A percentile compares a stretch with the other conserved stretches of the same genome.
phyloP scores from a whole-genome alignment of 2,888 invertebrate species.

The Standfussiana lucernea region DNA sequence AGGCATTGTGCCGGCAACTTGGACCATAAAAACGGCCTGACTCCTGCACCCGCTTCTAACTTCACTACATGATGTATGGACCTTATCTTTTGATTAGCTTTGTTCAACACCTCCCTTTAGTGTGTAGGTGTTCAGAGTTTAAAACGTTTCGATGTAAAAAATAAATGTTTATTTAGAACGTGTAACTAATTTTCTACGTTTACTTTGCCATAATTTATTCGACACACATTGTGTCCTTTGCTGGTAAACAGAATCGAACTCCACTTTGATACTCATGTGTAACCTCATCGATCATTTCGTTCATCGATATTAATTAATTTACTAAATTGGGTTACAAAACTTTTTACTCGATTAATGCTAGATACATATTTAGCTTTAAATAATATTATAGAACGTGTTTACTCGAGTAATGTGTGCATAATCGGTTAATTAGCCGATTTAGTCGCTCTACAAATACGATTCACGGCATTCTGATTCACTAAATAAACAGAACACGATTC shows the following conservation, averaged over 20 bases:
- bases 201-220: conserved; percentile 50
- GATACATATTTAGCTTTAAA: conserved; percentile 39
- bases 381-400: conserved; percentile 36
- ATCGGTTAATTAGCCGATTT: conserved; percentile 57
- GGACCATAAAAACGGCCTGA: conserved; percentile 83
- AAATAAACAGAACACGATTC: conserved; percentile 42
- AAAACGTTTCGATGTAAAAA: conserved; percentile 26
- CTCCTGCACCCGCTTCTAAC: conserved; percentile 71
- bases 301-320: conserved; percentile 60
- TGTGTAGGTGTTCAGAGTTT: conserved; percentile 20
- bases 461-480: conserved; percentile 34
- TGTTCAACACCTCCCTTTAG: conserved; percentile 47
- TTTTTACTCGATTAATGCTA: conserved; percentile 52
- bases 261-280: conserved; percentile 45
- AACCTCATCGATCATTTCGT: conserved; percentile 56
- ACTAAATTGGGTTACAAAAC: conserved; percentile 47
- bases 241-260: conserved; percentile 40
- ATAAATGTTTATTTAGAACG: conserved; percentile 11
- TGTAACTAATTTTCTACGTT: conserved; percentile 36
- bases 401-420: conserved; percentile 35
- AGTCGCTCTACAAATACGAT: conserved; percentile 40
- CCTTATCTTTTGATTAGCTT: conserved; percentile 66
- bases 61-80: conserved; percentile 71
- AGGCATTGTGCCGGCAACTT: conserved; percentile 82
- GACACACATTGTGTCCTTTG: conserved; percentile 32